Evolutionary conservation across 23 tunicate genomes (phyloP).

Genomic region (Botrylloides violaceus): DNA sequence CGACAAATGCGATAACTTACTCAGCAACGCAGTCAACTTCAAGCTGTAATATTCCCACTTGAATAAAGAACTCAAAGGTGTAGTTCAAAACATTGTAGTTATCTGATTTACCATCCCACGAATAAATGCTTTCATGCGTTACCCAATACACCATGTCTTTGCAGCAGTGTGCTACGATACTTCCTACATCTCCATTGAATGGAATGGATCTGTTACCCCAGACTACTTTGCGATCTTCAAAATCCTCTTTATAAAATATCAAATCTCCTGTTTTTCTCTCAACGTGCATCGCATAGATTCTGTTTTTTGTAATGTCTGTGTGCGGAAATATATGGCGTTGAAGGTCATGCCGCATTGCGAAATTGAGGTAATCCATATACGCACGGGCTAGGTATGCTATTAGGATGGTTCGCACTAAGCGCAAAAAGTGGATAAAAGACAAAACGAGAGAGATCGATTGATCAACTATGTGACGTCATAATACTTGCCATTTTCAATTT

Average conservation of each 20-base stretch:
- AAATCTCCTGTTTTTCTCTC: background rate
- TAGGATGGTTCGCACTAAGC: too few relatives aligned
- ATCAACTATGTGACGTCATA: too few relatives aligned
- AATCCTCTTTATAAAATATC: background rate
- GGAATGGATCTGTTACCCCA: background rate
- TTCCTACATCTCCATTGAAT: background rate
- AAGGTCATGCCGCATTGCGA: too few relatives aligned
- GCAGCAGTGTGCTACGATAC: background rate
- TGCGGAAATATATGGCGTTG: too few relatives aligned
- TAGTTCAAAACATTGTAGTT: background rate
- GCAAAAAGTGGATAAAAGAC: too few relatives aligned
- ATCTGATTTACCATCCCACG: slow-evolving; percentile 6
- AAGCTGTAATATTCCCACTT: background rate
- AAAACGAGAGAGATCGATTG: too few relatives aligned
- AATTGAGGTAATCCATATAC: too few relatives aligned
- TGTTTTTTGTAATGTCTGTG: background rate
- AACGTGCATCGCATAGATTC: background rate
- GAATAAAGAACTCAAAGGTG: background rate
- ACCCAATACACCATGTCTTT: slow-evolving; percentile 9
- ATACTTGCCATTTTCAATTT: too few relatives aligned
- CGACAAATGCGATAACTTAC: background rate
- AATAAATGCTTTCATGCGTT: background rate
- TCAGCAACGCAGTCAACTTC: background rate
- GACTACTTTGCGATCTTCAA: background rate
- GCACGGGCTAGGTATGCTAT: too few relatives aligned